Evolutionary conservation across 2,797 vertebrate genomes (phyloP), one percentile per base, ranked within the genome.

Genomic region (Coracias cyanogaster): DNA sequence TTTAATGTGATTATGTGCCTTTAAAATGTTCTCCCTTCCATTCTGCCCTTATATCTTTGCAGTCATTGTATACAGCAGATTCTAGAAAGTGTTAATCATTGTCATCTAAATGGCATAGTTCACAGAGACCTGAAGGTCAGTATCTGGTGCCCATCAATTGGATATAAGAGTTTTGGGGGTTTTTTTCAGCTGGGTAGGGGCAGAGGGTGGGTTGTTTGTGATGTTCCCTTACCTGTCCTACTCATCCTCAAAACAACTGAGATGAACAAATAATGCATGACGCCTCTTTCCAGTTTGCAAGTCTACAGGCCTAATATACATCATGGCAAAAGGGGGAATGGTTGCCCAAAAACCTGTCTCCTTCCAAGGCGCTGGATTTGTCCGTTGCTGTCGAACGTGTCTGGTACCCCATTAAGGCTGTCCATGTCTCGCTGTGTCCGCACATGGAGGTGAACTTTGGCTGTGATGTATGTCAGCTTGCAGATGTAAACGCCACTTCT

Each of bases 31-130:
- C 91, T 98, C 98, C 98, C 98, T 98, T 95, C 97, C 98, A 98
- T 98, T 98, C 96, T 98, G 95, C 98, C 98, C 98, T 98, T 98
- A 98, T 98, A 97, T 98, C 98, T 98, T 98, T 98, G 97, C 99
- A 99, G 99, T 99, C 99, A 99, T 98, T 99, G 99, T 99, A 99
- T 99, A 98, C 99, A 99, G 98, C 99, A 99, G 99, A 99, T 99
- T 99, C 98, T 99, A 99, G 99, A 99, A 98, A 99, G 99, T 99
- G 99, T 99, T 98, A 99, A 99, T 99, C 99, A 99, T 98, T 99
- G 99, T 98, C 99, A 99, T 97, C 98, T 99, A 98, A 99, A 99
- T 98, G 99, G 98, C 98, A 99, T 99, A 99, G 99, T 99, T 97
- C 99, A 99, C 99, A 99, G 99, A 98, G 99, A 99, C 98, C 98